Evolutionary conservation across 2,888 invertebrate species (phyloP).

Genomic region (Helobdella robusta): DNA sequence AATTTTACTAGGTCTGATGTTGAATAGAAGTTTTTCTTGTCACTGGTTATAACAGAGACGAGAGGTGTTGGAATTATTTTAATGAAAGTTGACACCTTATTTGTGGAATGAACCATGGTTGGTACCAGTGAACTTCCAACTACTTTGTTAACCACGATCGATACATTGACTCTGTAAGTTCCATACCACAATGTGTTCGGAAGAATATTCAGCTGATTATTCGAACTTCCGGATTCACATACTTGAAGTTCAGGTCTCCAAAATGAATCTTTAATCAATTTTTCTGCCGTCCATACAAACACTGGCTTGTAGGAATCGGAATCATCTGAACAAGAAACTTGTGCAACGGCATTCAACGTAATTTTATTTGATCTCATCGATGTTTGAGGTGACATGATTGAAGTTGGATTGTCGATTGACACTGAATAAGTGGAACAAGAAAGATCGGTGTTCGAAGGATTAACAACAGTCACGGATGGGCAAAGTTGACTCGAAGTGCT

Average conservation of each 20-base stretch:
- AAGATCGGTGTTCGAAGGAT: neutral
- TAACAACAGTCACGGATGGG: constrained; percentile 39
- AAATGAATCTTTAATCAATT: constrained; percentile 25
- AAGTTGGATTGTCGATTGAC: constrained; percentile 12
- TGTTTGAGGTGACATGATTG: constrained; percentile 22
- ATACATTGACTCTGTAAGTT: constrained; percentile 39
- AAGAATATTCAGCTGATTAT: constrained; percentile 24
- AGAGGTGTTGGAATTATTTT: constrained; percentile 31
- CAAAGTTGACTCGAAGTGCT: constrained; percentile 38
- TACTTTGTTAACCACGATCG: constrained; percentile 34
- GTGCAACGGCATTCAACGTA: constrained; percentile 1
- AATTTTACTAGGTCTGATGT: constrained; percentile 26
- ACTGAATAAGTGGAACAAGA: constrained; percentile 24
- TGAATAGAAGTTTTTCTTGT: constrained; percentile 23
- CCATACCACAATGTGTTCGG: constrained; percentile 36
- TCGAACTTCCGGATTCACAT: constrained; percentile 27
- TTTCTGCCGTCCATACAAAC: constrained; percentile 28
- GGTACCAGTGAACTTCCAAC: neutral
- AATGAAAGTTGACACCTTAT: constrained; percentile 27
- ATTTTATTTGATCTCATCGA: constrained; percentile 26
- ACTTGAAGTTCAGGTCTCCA: constrained; percentile 34
- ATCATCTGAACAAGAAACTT: constrained; percentile 20
- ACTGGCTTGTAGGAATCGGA: constrained; percentile 7
- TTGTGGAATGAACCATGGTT: constrained; percentile 25
- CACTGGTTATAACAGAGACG: constrained; percentile 29